Evolutionary conservation across 2,797 vertebrate species (phyloP).

Genomic region (Phyllotis vaccarum): DNA sequence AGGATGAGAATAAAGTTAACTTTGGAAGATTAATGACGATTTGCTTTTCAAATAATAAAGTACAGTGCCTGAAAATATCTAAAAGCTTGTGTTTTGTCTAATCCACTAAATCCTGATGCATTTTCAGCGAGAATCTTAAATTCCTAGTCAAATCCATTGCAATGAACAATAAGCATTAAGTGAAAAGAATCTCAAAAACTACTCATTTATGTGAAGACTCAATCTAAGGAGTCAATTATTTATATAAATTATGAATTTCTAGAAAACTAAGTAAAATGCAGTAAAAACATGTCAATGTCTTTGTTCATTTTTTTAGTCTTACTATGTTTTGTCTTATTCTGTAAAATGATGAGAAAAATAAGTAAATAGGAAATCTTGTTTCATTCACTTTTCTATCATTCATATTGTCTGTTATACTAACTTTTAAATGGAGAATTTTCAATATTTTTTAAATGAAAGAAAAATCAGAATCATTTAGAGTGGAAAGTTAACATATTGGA

Average conservation of each 20-base stretch:
- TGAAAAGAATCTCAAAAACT: slow-evolving; percentile 24
- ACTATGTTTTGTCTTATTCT: neutral
- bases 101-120: slow-evolving; percentile 56
- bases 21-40: slow-evolving; percentile 64
- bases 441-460: slow-evolving; percentile 13
- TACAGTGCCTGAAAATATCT: slow-evolving; percentile 67
- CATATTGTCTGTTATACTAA: neutral
- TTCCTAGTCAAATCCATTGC: slow-evolving; percentile 36
- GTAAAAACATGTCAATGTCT: neutral
- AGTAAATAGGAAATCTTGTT: neutral
- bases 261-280: neutral
- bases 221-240: slow-evolving; percentile 23
- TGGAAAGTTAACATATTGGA: neutral
- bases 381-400: neutral
- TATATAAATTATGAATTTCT: neutral
- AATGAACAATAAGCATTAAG: slow-evolving; percentile 33
- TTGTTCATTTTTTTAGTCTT: neutral
- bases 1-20: slow-evolving; percentile 55
- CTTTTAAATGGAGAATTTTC: neutral
- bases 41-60: slow-evolving; percentile 66
- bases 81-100: slow-evolving; percentile 60
- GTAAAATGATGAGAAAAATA: neutral
- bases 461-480: neutral
- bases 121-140: slow-evolving; percentile 56
- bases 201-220: neutral